Percentiles rank a stretch among this genome's conserved stretches.
Evolutionary conservation across 2,113 vertebrate species (phyloP).

Genomic region (Apteryx owenii): DNA sequence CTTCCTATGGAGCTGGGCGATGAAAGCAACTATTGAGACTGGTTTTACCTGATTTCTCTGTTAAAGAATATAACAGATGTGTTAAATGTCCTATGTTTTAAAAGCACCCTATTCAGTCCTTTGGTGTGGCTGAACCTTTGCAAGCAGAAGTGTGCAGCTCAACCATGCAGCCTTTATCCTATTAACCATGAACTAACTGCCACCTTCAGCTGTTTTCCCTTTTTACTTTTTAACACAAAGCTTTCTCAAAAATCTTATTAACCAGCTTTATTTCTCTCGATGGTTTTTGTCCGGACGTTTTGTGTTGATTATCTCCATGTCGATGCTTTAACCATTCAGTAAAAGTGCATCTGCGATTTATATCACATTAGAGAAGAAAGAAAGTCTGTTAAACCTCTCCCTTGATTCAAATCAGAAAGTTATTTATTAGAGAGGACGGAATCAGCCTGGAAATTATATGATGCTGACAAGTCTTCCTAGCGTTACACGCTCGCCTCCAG

Average conservation of each 20-base stretch:
- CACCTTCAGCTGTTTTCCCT: conserved; percentile 96
- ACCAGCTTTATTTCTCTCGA: conserved; percentile 91
- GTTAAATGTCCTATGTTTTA: conserved; percentile 89
- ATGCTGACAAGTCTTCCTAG: conserved; percentile 3
- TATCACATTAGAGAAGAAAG: conserved; percentile 86
- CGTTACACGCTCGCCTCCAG: not conserved
- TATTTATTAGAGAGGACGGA: conserved; percentile 67
- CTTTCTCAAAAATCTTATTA: conserved; percentile 91
- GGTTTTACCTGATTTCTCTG: conserved; percentile 59
- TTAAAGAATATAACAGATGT: conserved; percentile 90
- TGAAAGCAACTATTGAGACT: not conserved
- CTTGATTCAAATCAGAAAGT: conserved; percentile 84
- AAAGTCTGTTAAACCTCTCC: conserved; percentile 77
- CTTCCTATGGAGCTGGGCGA: conserved; percentile 1
- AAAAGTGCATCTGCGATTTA: conserved; percentile 95
- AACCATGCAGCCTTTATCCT: conserved; percentile 89
- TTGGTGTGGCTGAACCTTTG: conserved; percentile 81
- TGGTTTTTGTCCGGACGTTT: conserved; percentile 88
- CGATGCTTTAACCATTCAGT: conserved; percentile 92
- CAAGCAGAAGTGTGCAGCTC: conserved; percentile 89
- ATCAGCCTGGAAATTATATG: conserved; percentile 21
- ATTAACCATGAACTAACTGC: conserved; percentile 99
- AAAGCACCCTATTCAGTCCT: conserved; percentile 81
- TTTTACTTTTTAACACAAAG: conserved; percentile 87
- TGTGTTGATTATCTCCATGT: conserved; percentile 84